Evolutionary conservation across 1,140 invertebrate species (phyloP).

Genomic region (Cotesia chilonis): DNA sequence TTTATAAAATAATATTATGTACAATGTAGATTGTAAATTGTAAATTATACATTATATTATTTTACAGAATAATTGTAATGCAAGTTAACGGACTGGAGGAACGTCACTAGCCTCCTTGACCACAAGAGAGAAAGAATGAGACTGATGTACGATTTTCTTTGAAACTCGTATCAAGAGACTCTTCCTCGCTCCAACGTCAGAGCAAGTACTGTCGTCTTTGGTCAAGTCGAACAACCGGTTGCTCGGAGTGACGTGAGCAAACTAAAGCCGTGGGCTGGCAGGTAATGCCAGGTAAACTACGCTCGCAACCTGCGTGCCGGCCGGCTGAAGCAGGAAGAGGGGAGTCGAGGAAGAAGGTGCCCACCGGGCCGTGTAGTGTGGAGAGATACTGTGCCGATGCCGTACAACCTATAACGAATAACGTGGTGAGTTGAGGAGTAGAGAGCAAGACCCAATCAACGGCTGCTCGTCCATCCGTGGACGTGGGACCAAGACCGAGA

Average conservation of each 20-base stretch:
- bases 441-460: constrained; percentile 8
- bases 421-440: neutral
- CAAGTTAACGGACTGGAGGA: too few relatives aligned
- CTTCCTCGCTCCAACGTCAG: neutral
- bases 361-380: constrained; percentile 32
- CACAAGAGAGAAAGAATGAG: too few relatives aligned
- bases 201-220: too few relatives aligned
- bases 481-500: neutral
- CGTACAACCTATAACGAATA: neutral
- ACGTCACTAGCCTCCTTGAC: too few relatives aligned
- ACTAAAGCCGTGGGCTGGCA: constrained; percentile 62
- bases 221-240: constrained; percentile 58
- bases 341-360: constrained; percentile 23
- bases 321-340: constrained; percentile 30
- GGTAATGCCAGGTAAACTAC: constrained; percentile 65
- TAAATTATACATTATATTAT: too few relatives aligned
- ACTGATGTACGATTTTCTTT: too few relatives aligned
- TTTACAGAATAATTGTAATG: too few relatives aligned
- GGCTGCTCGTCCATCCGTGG: neutral
- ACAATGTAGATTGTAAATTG: too few relatives aligned
- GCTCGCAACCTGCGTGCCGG: constrained; percentile 48
- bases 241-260: constrained; percentile 65
- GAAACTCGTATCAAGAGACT: too few relatives aligned
- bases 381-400: constrained; percentile 36
- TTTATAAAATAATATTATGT: too few relatives aligned